Evolutionary conservation across 2,797 vertebrate species (phyloP).

Genomic region (Pogoniulus pusillus): DNA sequence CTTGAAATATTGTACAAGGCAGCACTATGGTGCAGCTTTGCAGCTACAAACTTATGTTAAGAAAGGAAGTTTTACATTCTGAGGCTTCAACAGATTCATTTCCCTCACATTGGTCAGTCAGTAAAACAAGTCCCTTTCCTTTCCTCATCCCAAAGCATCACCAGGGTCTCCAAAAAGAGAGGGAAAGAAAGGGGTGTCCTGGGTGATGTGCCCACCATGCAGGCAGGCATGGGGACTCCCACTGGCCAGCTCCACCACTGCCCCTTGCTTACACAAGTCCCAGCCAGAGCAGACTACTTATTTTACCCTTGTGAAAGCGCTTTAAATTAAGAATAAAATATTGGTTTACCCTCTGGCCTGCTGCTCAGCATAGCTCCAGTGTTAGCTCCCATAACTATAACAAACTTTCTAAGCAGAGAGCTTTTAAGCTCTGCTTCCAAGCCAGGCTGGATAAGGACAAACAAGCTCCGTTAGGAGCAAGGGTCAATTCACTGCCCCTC

Average conservation of each 20-base stretch:
- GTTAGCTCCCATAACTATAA: conserved; percentile 11
- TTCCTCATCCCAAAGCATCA: not conserved
- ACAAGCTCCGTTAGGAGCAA: not conserved
- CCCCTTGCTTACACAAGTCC: not conserved
- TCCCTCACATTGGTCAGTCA: not conserved
- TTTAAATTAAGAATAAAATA: conserved; percentile 24
- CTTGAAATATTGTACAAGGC: not conserved
- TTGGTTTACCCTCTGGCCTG: conserved; percentile 37
- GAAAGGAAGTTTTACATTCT: not conserved
- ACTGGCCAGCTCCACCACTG: fast-evolving
- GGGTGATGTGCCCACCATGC: fast-evolving
- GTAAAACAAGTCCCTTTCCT: not conserved
- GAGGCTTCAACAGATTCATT: not conserved
- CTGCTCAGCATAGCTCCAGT: not conserved
- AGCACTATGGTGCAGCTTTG: not conserved
- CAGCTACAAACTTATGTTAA: not conserved
- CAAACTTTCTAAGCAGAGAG: conserved; percentile 34
- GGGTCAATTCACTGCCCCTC: not conserved
- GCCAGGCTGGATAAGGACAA: not conserved
- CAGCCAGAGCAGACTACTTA: not conserved
- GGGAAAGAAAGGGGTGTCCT: not conserved
- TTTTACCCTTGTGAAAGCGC: not conserved
- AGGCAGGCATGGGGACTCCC: fast-evolving
- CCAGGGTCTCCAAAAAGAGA: not conserved
- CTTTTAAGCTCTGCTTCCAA: conserved; percentile 32